These are phyloP conservation scores for Calcarius lapponicus DNA, from an alignment of 2,797 vertebrate genomes.

Conservation along the genomic window DNA sequence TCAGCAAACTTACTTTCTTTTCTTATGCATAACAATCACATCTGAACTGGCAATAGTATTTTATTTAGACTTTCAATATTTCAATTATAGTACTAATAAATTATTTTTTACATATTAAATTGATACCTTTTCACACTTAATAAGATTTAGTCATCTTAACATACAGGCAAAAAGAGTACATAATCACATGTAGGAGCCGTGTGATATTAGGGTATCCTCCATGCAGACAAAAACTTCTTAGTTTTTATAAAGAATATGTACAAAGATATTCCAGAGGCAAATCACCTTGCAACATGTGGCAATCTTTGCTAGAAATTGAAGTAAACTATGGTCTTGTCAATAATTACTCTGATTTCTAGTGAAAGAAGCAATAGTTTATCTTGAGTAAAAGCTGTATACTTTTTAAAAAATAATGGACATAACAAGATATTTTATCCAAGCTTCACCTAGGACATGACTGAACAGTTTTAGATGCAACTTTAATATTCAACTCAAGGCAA, in stretches of 20 bases:
- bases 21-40: neutral
- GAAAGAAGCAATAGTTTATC: neutral
- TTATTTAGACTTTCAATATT: neutral
- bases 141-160: neutral
- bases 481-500: neutral
- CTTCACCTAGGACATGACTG: neutral
- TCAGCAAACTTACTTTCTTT: neutral
- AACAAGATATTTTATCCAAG: neutral
- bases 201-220: neutral
- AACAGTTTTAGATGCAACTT: neutral
- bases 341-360: neutral
- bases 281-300: neutral
- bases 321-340: neutral
- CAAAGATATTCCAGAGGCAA: neutral
- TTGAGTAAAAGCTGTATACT: neutral
- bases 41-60: neutral
- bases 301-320: neutral
- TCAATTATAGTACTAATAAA: neutral
- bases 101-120: neutral
- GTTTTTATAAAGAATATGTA: neutral
- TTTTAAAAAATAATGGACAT: neutral
- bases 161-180: neutral
- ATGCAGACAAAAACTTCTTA: neutral
- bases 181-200: neutral
- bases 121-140: neutral